Evolutionary conservation across 2,888 invertebrate species (phyloP), one percentile per base, ranked within the genome.

Genomic region (Pammene fasciana): DNA sequence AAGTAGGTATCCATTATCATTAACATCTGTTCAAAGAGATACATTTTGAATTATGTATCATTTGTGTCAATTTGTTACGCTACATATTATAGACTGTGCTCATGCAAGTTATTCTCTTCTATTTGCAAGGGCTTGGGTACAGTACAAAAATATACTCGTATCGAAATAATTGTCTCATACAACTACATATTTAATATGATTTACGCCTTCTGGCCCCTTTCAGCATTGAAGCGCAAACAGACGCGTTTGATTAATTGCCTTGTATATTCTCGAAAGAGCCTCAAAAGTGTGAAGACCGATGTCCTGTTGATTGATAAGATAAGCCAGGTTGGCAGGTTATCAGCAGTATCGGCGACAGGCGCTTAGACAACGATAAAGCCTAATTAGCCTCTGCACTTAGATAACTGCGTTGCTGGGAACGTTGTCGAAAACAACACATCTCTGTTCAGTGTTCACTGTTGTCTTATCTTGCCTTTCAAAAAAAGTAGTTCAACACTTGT

Each of bases 301-400:
- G 41, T 52, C 59, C 41, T 55, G 62, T 26, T 45, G 26, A 45
- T 7, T 45, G 68, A 70, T 70, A 70, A 65, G 68, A 70, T 70
- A 70, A 65, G 13, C 62, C 7, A 56, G 68, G 26, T 26, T 26
- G 26, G 26, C 26, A 26, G 26, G 26, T 26, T 26, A 26, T 65
- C 45, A 64, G 45, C 59, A 5, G n/a, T n/a, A 54, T 54, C 54
- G 13, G 54, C 54, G 1, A n/a, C 52, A 70, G 70, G 59, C 65
- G 70, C 54, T 70, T 70, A 70, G 46, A 52, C 64, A 65, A 59
- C 64, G 68, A 68, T 68, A 68, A 48, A 48, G 70, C 55, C 54
- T 70, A 18, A 65, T 70, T 70, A 65, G 34, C 70, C 60, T 65
- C 14, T 70, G 65, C 59, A 14, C 65, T 36, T 54, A 48, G 65